Evolutionary conservation across 1,140 invertebrate species (phyloP).

Genomic region (Sycophila sp.): DNA sequence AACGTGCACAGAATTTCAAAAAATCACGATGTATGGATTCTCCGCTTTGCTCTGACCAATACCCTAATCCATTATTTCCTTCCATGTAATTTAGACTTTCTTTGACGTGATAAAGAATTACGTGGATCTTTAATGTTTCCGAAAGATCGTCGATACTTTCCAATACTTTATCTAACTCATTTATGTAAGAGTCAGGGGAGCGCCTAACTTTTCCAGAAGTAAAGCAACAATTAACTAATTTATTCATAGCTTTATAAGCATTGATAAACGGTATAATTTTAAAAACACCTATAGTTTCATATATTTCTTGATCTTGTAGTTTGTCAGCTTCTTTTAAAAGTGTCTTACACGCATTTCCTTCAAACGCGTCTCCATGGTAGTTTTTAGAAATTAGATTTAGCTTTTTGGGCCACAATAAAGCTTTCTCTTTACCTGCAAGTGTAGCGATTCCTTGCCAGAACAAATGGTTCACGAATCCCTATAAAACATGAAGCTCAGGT

Average conservation of each 20-base stretch:
- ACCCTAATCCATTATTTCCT: slow-evolving; percentile 18
- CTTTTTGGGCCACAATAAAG: slow-evolving; percentile 35
- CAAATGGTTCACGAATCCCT: slow-evolving; percentile 31
- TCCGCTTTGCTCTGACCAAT: too few relatives aligned
- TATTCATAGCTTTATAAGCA: slow-evolving; percentile 30
- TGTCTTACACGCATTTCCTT: slow-evolving; percentile 31
- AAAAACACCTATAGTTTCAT: not conserved
- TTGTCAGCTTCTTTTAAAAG: slow-evolving; percentile 28
- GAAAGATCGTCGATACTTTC: slow-evolving; percentile 1
- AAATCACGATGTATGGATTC: slow-evolving; percentile 17
- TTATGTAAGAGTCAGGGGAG: too few relatives aligned
- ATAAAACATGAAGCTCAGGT: slow-evolving; percentile 19
- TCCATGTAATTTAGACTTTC: slow-evolving; percentile 6
- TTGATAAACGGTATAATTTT: not conserved
- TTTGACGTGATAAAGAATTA: slow-evolving; percentile 6
- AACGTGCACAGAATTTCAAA: slow-evolving; percentile 10
- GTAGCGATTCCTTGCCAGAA: slow-evolving; percentile 15
- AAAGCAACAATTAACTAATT: not conserved
- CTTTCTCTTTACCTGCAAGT: too few relatives aligned
- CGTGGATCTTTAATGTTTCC: slow-evolving; percentile 10
- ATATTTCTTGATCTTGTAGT: slow-evolving; percentile 14
- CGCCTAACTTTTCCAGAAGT: slow-evolving; percentile 3
- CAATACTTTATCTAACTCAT: slow-evolving; percentile 12
- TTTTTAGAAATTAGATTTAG: slow-evolving; percentile 28
- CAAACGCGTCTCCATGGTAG: slow-evolving; percentile 25